Evolutionary conservation across 2,888 invertebrate genomes (phyloP), one percentile per base, ranked within the genome.

Genomic region (Rhagonycha fulva): DNA sequence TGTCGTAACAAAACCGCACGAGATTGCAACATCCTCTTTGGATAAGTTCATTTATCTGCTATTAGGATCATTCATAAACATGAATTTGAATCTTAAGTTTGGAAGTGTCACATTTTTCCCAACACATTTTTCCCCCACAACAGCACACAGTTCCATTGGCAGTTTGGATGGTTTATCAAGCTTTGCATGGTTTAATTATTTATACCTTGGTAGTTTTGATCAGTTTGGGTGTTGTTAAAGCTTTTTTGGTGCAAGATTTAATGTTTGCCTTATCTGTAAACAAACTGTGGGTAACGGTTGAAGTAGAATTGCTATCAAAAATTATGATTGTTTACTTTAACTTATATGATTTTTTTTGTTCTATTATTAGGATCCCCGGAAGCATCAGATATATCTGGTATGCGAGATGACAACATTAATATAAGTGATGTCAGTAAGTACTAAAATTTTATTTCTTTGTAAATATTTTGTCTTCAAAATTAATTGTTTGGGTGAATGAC

Each of bases 401-500:
- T 90, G 88, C 90, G 88, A 80, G 88, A 87, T 81, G 89, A 89
- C 82, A 89, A 90, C 86, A 89, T 93, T 86, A 92, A 93, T 87
- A 92, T 94, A 88, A 94, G 93, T 90, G 94, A 94, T 93, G 93
- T 94, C 90, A 91, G 94, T 94, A 89, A 93, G 94, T 94, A 76
- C 32, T 14, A 77, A 14, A 30, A 9, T 68, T 68, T 68, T 28
- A 14, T 68, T 14, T 12, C 19, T 63, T 63, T 23, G 24, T 63
- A 24, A 63, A 19, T 23, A 63, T 23, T 23, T 63, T 63, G 24
- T 63, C 47, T 23, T 23, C 63, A 19, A 63, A 11, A 63, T 63
- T 63, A 63, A 63, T 63, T 63, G 12, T 47, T 47, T 47, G 47
- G 47, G 47, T 47, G 47, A 47, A 47, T 47, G 47, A 47, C 47